These are phyloP conservation scores for Sminthopsis crassicaudata DNA, from an alignment of 2,113 vertebrate genomes.

Conservation along the genomic window DNA sequence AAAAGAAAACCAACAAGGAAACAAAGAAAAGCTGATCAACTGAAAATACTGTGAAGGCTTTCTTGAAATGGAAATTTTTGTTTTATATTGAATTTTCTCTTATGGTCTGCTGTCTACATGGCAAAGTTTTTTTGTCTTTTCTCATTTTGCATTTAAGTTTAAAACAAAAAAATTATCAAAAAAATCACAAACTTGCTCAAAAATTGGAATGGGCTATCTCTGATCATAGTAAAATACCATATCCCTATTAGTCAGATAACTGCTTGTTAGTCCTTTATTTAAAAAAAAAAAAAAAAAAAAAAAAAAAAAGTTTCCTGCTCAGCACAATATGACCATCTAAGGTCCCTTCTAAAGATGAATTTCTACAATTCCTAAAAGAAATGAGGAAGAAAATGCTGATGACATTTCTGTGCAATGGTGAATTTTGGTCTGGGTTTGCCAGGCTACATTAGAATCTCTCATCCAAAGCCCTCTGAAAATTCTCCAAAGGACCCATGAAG, in stretches of 20 bases:
- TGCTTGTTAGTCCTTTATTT: background rate
- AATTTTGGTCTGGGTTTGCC: background rate
- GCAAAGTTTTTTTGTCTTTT: too few relatives aligned
- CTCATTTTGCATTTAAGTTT: too few relatives aligned
- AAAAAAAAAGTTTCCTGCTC: background rate
- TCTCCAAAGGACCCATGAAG: background rate
- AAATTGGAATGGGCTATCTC: background rate
- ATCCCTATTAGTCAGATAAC: background rate
- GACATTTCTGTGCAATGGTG: background rate
- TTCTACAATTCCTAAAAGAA: fast-evolving
- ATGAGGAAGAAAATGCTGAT: background rate
- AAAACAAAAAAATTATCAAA: too few relatives aligned
- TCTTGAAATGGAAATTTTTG: too few relatives aligned
- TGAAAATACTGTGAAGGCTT: too few relatives aligned
- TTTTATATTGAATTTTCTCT: too few relatives aligned
- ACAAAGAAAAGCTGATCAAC: too few relatives aligned
- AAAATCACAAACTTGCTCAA: fast-evolving
- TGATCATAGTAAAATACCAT: background rate
- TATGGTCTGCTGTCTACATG: too few relatives aligned
- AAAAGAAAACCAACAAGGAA: too few relatives aligned
- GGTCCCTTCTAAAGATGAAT: fast-evolving
- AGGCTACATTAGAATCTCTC: background rate
- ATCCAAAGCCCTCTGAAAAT: background rate
- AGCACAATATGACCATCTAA: too few relatives aligned
- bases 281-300: background rate